phyloP scores from a whole-genome alignment of 2,888 invertebrate species.

The Eulithis testata region DNA sequence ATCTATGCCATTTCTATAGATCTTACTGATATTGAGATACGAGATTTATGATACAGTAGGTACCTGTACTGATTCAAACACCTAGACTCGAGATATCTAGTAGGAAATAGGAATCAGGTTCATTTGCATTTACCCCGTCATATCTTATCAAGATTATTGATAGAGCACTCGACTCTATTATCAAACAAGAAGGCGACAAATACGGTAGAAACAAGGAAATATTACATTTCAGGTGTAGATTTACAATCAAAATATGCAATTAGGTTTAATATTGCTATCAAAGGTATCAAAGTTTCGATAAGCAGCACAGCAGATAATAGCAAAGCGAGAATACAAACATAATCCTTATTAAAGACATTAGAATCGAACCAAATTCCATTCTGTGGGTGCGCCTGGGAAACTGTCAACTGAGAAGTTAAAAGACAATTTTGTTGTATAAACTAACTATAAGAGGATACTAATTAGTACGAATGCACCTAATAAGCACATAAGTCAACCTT shows the following conservation, averaged over 20 bases:
- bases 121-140: slow-evolving; percentile 29
- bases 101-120: slow-evolving; percentile 19
- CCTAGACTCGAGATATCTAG: slow-evolving; percentile 4
- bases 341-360: slow-evolving; percentile 39
- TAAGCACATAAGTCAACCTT: slow-evolving; percentile 54
- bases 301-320: slow-evolving; percentile 35
- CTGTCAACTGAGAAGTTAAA: slow-evolving; percentile 59
- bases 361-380: slow-evolving; percentile 38
- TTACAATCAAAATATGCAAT: slow-evolving; percentile 27
- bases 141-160: slow-evolving; percentile 20
- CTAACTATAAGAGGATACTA: slow-evolving; percentile 44
- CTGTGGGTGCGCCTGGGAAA: slow-evolving; percentile 58
- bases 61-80: neutral
- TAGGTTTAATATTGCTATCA: slow-evolving; percentile 29
- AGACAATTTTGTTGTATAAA: slow-evolving; percentile 32
- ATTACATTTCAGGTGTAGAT: slow-evolving; percentile 22
- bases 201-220: slow-evolving; percentile 19
- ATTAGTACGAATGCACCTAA: slow-evolving; percentile 61
- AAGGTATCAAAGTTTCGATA: slow-evolving; percentile 34
- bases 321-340: slow-evolving; percentile 34
- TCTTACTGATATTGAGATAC: slow-evolving; percentile 21
- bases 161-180: slow-evolving; percentile 9
- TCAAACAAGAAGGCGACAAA: slow-evolving; percentile 19
- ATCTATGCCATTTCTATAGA: slow-evolving; percentile 27
- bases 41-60: neutral